Evolutionary conservation across 2,797 vertebrate genomes (phyloP).

Genomic region (Peromyscus eremicus): DNA sequence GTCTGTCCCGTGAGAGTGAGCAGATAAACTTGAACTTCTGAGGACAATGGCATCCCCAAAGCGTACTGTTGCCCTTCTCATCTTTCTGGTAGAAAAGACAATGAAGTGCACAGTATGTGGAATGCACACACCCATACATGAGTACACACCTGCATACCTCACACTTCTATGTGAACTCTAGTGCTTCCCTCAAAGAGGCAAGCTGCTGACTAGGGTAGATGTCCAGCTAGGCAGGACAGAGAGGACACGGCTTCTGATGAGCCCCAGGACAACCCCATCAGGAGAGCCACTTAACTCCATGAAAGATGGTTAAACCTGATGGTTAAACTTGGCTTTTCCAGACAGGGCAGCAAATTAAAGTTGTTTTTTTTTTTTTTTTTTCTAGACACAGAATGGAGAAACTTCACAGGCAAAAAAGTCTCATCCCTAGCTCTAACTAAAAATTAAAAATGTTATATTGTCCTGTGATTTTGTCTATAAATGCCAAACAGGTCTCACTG

Average conservation of each 20-base stretch:
- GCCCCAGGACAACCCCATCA: rapidly evolving
- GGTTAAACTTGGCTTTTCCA: background rate
- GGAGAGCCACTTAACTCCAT: background rate
- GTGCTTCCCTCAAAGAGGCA: background rate
- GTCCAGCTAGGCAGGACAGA: background rate
- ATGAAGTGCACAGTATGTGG: background rate
- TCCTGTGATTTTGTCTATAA: background rate
- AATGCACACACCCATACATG: rapidly evolving
- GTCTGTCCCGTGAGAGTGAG: background rate
- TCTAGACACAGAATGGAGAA: background rate
- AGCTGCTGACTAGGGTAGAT: background rate
- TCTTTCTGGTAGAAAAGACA: background rate
- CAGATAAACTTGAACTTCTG: background rate
- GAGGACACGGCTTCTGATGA: background rate
- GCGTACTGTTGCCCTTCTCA: background rate
- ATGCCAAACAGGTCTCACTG: background rate
- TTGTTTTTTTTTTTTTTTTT: no score
- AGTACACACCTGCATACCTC: background rate
- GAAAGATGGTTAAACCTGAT: background rate
- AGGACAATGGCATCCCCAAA: background rate
- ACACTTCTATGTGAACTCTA: no score
- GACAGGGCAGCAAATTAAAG: background rate
- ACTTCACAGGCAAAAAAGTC: rapidly evolving
- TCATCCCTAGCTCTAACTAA: background rate
- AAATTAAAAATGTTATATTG: background rate